Conservation (phyloP, 2,797 vertebrate genomes). For the Eupleurogrammus muticus region DNA sequence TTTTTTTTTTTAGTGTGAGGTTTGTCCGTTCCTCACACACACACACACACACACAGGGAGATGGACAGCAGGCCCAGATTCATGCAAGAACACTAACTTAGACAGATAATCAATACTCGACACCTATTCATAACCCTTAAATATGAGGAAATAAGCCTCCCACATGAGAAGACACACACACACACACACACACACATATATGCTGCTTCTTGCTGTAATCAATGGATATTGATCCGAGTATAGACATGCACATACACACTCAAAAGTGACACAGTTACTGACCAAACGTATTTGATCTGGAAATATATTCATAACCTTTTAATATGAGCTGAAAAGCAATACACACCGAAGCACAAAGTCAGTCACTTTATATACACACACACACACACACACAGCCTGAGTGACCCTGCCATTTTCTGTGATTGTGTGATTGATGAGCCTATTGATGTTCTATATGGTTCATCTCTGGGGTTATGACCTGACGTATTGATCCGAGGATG, state of each 20-base stretch:
- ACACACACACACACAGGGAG: slow-evolving; percentile 6
- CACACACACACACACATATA: neutral
- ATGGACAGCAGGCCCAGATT: neutral
- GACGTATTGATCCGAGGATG: slow-evolving; percentile 51
- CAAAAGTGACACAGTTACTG: slow-evolving; percentile 15
- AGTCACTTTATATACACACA: too few species aligned
- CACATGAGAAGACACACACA: neutral
- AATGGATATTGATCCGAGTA: slow-evolving; percentile 25
- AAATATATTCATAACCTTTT: slow-evolving; percentile 54
- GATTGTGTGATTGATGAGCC: slow-evolving; percentile 74
- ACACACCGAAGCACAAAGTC: slow-evolving; percentile 23
- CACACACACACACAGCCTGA: slow-evolving; percentile 3
- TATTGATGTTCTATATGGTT: slow-evolving; percentile 74
- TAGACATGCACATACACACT: slow-evolving; percentile 3
- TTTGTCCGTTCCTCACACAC: slow-evolving; percentile 18
- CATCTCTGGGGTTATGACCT: slow-evolving; percentile 62
- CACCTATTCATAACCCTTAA: slow-evolving; percentile 58
- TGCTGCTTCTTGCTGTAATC: slow-evolving; percentile 24
- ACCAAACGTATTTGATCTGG: slow-evolving; percentile 12
- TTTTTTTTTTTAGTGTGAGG: slow-evolving; percentile 39
- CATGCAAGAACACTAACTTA: slow-evolving; percentile 26
- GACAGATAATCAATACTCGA: slow-evolving; percentile 47
- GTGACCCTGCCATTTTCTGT: slow-evolving; percentile 62
- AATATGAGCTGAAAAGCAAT: slow-evolving; percentile 46
- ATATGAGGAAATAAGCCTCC: slow-evolving; percentile 39